A percentile compares a stretch with the other conserved stretches of the same genome.
phyloP scores from a whole-genome alignment of 2,797 vertebrate species.

The Anguilla anguilla region DNA sequence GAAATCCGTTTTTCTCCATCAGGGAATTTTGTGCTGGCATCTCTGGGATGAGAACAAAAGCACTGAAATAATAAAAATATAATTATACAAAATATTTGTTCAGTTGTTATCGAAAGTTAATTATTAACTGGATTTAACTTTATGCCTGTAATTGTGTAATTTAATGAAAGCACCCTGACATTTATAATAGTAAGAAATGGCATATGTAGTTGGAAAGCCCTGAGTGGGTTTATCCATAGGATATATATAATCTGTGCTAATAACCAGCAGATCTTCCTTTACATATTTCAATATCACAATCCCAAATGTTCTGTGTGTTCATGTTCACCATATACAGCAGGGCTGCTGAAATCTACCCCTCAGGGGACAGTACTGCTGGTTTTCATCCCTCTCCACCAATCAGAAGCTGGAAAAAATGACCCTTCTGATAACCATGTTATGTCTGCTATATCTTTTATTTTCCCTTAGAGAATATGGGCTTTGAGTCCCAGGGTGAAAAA shows the following conservation, averaged over 20 bases:
- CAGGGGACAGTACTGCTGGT: too few relatives aligned
- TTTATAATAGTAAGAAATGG: background rate
- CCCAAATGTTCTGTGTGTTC: background rate
- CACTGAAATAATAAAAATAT: background rate
- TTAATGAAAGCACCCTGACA: background rate
- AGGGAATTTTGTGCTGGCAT: background rate
- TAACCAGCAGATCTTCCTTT: background rate
- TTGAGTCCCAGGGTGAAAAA: constrained; percentile 82
- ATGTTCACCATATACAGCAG: background rate
- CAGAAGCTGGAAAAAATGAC: background rate
- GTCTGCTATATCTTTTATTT: background rate
- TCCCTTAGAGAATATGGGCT: constrained; percentile 79
- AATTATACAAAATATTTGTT: background rate
- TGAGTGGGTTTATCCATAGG: background rate
- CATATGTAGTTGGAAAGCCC: background rate
- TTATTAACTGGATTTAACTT: constrained; percentile 9
- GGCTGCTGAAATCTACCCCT: too few relatives aligned
- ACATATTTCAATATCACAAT: background rate
- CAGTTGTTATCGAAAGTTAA: background rate
- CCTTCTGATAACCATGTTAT: background rate
- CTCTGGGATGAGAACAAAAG: background rate
- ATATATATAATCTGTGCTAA: constrained; percentile 10
- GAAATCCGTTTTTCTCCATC: background rate
- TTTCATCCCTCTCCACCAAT: too few relatives aligned
- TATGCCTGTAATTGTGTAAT: background rate